Evolutionary conservation across 2,888 invertebrate genomes (phyloP), one percentile per base, ranked within the genome.

Genomic region (Tholera decimalis): DNA sequence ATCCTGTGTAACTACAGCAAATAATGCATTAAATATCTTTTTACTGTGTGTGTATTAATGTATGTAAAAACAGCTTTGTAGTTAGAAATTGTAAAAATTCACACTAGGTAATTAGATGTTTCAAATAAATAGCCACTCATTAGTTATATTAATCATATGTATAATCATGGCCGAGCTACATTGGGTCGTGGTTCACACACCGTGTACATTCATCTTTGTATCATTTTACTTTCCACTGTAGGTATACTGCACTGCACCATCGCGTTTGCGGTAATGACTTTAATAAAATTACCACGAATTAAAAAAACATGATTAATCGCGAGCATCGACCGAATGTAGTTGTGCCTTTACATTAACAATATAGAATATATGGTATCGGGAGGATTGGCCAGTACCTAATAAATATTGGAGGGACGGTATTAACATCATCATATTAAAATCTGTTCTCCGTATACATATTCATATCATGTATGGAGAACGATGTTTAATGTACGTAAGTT

Each of bases 21-120:
- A 69, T 78, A 77, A 77, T 73, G 77, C 80, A 79, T 83, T 84
- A 84, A 84, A 85, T 85, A 84, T 76, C 79, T 81, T 83, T 82
- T 87, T 85, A 88, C 80, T 85, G 83, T 89, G 87, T 88, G 89
- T 89, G 89, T 91, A 88, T 85, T 88, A 84, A 80, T 84, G 79
- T 86, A 83, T 91, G 88, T 89, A 90, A 88, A 89, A 88, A 89
- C 85, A 82, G 91, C 92, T 92, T 91, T 74, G 82, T 91, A 92
- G 88, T 85, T 91, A 92, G 88, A 89, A 83, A 88, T 87, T 92
- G 89, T 91, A 91, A 88, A 88, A 87, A 86, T 81, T 87, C 86
- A 88, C 84, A 79, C 65, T 85, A 87, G 84, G 75, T 77, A 74
- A 79, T 79, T 90, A 89, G 89, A 84, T 88, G 91, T 90, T 89